Base-by-base conservation (phyloP, 2,113 vertebrate genomes). In the Salvelinus namaycush region DNA sequence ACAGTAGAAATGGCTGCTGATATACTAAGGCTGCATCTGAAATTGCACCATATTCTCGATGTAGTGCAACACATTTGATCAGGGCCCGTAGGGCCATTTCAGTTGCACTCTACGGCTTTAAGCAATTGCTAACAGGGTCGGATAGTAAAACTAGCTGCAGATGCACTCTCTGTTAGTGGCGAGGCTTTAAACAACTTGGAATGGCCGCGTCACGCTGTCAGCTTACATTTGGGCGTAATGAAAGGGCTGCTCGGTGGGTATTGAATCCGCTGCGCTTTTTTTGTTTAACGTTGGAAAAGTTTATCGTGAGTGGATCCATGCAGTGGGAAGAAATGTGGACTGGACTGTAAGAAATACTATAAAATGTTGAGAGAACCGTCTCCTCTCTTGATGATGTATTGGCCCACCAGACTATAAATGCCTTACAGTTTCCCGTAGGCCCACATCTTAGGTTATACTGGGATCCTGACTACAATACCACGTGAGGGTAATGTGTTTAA, bases 121-220 rank as follows among this genome's bases (percentile, higher is more conserved):
- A 54, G 3, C 79, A 70, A n/a, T 64, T 74, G 77, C 81, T 76
- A 66, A 65, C 74, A 73, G 65, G 51, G 83, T 64, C 20, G 65
- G 68, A 76, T 67, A 8, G 72, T 54, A n/a, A 66, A 77, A 79
- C 76, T 1, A 5, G 78, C 77, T 84, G 77, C 77, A 26, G 13
- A 62, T 60, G 81, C 78, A 73, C 80, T 68, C 20, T 57, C 51
- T 54, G 12, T 12, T 68, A 7, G 68, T 60, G 31, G 72, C 9
- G 29, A 18, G 73, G 75, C 39, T 74, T 77, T 68, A 51, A 75
- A 77, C 26, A 39, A 29, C 67, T 76, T 73, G 60, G 24, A 51
- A 59, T n/a, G 3, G 39, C 3, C 22, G 51, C 31, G 18, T 70
- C 11, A 9, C 22, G 1, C 34, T 14, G 3, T 77, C 27, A 8